Conservation (phyloP, 2,888 invertebrate genomes). For the Lasioglossum figueresi region DNA sequence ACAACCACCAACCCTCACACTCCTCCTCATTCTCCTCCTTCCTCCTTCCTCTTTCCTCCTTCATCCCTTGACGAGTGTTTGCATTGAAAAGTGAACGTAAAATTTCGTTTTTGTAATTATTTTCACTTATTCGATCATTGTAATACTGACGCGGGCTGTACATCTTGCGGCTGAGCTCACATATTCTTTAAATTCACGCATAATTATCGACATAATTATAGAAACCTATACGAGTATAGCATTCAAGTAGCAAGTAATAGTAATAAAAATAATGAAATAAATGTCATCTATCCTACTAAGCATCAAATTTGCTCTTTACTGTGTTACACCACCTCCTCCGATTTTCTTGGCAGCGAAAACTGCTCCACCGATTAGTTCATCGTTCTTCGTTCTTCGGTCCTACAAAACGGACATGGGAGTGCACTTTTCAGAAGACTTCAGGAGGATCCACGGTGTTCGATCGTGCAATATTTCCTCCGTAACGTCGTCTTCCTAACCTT, state of each 20-base stretch:
- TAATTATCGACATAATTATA: constrained; percentile 84
- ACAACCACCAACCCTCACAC: background rate
- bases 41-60: background rate
- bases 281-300: constrained; percentile 77
- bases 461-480: background rate
- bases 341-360: background rate
- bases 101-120: constrained; percentile 62
- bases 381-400: background rate
- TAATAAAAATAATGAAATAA: constrained; percentile 81
- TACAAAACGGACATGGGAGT: background rate
- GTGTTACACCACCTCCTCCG: constrained; percentile 19
- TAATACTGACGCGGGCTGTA: constrained; percentile 73
- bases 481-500: background rate
- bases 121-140: constrained; percentile 61
- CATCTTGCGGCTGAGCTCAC: constrained; percentile 76
- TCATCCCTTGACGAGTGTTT: constrained; percentile 40
- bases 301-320: constrained; percentile 15
- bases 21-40: background rate
- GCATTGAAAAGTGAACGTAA: constrained; percentile 30
- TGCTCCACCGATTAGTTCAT: background rate
- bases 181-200: constrained; percentile 83
- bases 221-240: constrained; percentile 83
- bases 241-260: constrained; percentile 81
- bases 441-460: background rate
- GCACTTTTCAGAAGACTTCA: background rate